These are phyloP conservation scores for Tangara arthus DNA, from an alignment of 2,797 vertebrate species.

Conservation along the genomic window DNA sequence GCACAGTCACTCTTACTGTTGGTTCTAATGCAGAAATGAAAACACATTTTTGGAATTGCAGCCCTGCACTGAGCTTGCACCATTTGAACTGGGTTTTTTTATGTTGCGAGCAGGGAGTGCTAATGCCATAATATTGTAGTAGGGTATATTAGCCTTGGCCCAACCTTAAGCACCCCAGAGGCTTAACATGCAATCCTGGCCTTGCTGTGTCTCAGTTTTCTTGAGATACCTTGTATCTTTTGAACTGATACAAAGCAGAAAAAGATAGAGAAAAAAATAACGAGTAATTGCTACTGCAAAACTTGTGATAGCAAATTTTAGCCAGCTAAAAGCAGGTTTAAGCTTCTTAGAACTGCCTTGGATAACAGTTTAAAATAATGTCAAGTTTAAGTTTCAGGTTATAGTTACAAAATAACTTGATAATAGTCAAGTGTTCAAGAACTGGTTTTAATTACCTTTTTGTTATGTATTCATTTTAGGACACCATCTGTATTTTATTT, in stretches of 20 bases:
- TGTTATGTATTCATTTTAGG: neutral
- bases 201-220: neutral
- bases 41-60: neutral
- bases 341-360: neutral
- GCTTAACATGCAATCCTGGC: neutral
- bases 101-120: neutral
- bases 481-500: neutral
- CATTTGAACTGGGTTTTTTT: neutral
- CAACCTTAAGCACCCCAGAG: neutral
- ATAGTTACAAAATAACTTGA: neutral
- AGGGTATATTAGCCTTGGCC: neutral
- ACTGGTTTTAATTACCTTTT: neutral
- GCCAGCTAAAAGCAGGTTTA: neutral
- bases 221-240: neutral
- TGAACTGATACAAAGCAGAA: neutral
- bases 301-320: neutral
- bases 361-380: neutral
- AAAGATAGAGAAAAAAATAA: neutral
- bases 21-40: neutral
- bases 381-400: neutral
- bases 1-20: neutral
- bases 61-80: neutral
- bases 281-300: neutral
- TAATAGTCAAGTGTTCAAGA: neutral
- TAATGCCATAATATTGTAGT: neutral